These are phyloP conservation scores for Scaptomyza reducta DNA, from an alignment of 2,888 invertebrate species.

Conservation along the genomic window DNA sequence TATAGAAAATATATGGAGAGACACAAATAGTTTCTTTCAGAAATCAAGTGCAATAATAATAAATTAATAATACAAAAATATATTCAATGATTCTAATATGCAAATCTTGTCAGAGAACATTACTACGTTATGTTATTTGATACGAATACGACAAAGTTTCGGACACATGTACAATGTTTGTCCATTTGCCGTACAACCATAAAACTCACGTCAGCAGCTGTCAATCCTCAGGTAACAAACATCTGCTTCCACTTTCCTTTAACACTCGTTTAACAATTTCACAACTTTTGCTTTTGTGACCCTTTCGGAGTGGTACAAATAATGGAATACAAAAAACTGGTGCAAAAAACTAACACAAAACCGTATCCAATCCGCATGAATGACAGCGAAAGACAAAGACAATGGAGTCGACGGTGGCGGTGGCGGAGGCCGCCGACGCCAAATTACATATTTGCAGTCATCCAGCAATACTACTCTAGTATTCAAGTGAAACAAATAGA, in stretches of 20 bases:
- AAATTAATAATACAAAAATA: no score
- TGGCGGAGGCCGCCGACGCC: constrained; percentile 19
- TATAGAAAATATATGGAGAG: background rate
- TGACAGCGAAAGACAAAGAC: constrained; percentile 33
- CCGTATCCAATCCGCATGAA: constrained; percentile 42
- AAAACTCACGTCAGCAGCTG: constrained; percentile 10
- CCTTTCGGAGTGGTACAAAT: constrained; percentile 21
- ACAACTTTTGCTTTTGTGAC: constrained; percentile 58
- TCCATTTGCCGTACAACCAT: background rate
- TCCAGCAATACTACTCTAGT: constrained; percentile 5
- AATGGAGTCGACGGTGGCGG: constrained; percentile 1
- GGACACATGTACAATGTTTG: no score
- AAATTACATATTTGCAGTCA: constrained; percentile 47
- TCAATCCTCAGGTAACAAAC: constrained; percentile 30
- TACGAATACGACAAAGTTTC: no score
- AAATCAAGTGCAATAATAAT: no score
- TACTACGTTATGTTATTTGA: no score
- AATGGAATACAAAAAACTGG: constrained; percentile 19
- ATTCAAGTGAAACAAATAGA: constrained; percentile 74
- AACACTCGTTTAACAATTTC: constrained; percentile 43
- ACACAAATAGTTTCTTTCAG: no score
- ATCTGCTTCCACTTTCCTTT: constrained; percentile 56
- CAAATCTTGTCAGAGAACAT: no score
- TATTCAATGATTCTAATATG: no score
- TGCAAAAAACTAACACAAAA: constrained; percentile 18